phyloP scores from a whole-genome alignment of 1,140 invertebrate species.

The Platyscapa corneri region DNA sequence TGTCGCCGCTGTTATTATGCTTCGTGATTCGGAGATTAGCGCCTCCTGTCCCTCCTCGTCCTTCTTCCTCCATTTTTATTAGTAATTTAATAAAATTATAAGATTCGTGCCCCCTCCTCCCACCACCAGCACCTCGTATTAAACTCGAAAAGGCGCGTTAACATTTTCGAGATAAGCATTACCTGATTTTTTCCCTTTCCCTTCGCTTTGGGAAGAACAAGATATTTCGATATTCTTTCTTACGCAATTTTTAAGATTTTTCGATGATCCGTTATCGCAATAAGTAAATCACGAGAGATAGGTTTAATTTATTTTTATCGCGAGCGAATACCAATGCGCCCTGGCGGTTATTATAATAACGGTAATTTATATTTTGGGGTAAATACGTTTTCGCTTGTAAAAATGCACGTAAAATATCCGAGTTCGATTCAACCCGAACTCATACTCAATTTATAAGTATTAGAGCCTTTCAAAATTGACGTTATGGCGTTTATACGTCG shows the following conservation, averaged over 20 bases:
- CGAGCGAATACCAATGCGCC: no score
- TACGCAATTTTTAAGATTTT: not conserved
- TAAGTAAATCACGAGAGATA: not conserved
- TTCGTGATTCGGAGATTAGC: not conserved
- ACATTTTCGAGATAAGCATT: no score
- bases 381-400: not conserved
- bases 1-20: not conserved
- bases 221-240: not conserved
- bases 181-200: no score
- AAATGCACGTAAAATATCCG: not conserved
- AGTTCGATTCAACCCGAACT: not conserved
- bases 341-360: not conserved
- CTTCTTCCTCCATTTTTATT: slow-evolving; percentile 18
- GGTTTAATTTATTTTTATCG: not conserved
- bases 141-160: not conserved
- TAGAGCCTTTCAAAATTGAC: not conserved
- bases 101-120: not conserved
- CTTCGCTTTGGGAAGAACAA: no score
- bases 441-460: not conserved
- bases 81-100: not conserved
- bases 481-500: not conserved
- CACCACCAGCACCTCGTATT: no score
- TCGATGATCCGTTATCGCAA: not conserved
- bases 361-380: not conserved
- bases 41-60: not conserved